Evolutionary conservation across 2,797 vertebrate genomes (phyloP).

Genomic region (Triplophysa bombifrons): DNA sequence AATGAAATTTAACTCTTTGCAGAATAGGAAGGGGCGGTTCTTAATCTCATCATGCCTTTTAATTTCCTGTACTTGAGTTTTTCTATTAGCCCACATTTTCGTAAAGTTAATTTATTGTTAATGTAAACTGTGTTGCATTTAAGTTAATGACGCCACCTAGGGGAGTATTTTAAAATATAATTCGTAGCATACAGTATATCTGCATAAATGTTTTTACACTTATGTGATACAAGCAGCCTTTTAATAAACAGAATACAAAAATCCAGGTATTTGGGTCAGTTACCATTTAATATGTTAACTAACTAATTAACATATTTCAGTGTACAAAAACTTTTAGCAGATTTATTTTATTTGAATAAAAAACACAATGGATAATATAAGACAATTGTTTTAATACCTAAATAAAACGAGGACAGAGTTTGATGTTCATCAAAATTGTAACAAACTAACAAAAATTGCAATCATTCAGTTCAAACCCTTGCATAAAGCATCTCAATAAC

Average conservation of each 20-base stretch:
- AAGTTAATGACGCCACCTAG: slow-evolving; percentile 7
- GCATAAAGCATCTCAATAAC: neutral
- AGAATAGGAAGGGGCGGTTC: neutral
- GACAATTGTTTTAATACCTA: neutral
- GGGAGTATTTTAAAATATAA: neutral
- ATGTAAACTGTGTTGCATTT: too few species aligned
- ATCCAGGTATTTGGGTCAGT: too few species aligned
- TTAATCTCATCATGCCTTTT: neutral
- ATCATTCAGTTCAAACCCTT: neutral
- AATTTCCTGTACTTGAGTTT: too few species aligned
- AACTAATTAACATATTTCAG: too few species aligned
- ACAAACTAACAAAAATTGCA: slow-evolving; percentile 18
- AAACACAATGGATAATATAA: neutral
- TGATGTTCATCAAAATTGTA: neutral
- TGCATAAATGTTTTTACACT: neutral
- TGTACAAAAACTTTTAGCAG: neutral
- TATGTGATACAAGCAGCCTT: neutral
- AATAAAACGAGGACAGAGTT: neutral
- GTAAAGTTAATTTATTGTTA: neutral
- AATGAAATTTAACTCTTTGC: neutral
- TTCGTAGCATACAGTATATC: too few species aligned
- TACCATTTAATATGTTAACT: too few species aligned
- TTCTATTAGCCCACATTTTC: neutral
- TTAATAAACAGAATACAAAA: neutral
- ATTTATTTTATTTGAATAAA: neutral